phyloP scores from a whole-genome alignment of 2,797 vertebrate species.

The Anguilla pacifica region DNA sequence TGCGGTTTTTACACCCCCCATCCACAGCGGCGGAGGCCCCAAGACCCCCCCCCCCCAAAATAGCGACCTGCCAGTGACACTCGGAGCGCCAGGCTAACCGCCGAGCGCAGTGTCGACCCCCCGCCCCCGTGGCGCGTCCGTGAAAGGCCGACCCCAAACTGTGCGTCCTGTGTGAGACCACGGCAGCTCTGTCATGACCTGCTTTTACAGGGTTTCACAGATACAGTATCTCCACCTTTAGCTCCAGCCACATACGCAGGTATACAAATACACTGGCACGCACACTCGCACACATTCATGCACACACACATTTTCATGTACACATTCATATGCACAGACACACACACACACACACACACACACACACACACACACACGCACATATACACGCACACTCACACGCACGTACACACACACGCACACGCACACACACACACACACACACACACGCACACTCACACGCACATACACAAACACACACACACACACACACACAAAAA shows the following conservation, averaged over 20 bases:
- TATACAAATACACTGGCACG: not conserved
- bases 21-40: not conserved
- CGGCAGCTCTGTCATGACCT: not conserved
- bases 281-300: not conserved
- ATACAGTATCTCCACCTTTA: not conserved
- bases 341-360: no score
- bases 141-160: not conserved
- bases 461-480: not conserved
- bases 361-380: no score
- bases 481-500: not conserved
- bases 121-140: not conserved
- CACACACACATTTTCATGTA: no score
- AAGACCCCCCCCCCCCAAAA: not conserved
- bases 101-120: not conserved
- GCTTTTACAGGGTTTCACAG: not conserved
- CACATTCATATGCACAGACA: no score
- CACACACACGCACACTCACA: not conserved
- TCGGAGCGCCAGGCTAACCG: not conserved
- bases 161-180: not conserved
- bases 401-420: no score
- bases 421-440: no score
- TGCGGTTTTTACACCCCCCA: slow-evolving; percentile 41
- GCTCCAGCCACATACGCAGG: not conserved
- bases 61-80: slow-evolving; percentile 8
- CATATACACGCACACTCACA: no score